Evolutionary conservation across 2,797 vertebrate species (phyloP).

Genomic region (Darevskia nairensis): DNA sequence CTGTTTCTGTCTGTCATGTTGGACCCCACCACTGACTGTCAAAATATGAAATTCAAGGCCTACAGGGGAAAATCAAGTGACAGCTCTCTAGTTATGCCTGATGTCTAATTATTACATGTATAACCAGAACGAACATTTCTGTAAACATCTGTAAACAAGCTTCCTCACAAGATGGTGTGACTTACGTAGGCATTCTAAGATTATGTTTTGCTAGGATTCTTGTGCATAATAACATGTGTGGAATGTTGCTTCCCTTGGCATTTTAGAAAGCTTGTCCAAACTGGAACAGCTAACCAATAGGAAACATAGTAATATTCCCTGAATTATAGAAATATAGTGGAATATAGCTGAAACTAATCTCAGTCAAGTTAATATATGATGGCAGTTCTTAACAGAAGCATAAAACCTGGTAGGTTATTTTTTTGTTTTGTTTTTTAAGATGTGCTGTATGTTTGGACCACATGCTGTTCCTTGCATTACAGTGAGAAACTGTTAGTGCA

Average conservation of each 20-base stretch:
- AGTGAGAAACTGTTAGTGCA: background rate
- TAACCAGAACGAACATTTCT: background rate
- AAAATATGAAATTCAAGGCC: constrained; percentile 41
- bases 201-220: constrained; percentile 6
- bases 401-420: background rate
- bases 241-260: background rate
- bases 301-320: background rate
- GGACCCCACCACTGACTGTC: constrained; percentile 14
- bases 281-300: background rate
- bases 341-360: background rate
- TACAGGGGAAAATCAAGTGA: constrained; percentile 36
- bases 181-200: background rate
- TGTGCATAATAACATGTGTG: background rate
- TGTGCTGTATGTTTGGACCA: background rate
- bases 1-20: constrained; percentile 15
- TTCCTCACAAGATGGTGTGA: background rate
- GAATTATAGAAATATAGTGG: background rate
- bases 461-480: background rate
- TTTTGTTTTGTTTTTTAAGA: background rate
- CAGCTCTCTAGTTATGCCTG: constrained; percentile 18
- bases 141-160: constrained; percentile 31
- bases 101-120: background rate
- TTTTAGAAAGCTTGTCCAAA: constrained; percentile 15
- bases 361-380: background rate
- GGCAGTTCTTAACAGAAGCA: background rate